phyloP scores from a whole-genome alignment of 2,888 invertebrate species.

The Escarpia spicata region DNA sequence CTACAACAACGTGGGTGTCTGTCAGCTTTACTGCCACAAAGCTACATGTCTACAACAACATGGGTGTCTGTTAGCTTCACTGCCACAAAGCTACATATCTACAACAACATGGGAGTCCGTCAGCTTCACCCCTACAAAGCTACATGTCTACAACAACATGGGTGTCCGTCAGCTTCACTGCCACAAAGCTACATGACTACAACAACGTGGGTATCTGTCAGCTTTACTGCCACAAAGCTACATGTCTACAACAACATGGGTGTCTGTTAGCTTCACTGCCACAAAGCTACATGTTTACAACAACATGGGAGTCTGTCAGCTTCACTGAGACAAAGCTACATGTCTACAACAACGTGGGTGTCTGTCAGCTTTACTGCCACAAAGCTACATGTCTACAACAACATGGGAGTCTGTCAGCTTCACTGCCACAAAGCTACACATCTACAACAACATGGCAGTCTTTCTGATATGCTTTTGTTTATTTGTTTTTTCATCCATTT shows the following conservation, averaged over 20 bases:
- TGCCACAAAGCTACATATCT: not conserved
- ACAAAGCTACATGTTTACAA: not conserved
- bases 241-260: not conserved
- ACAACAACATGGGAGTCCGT: not conserved
- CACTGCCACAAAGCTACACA: not conserved
- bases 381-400: not conserved
- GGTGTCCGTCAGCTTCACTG: not conserved
- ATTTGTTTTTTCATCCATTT: no score
- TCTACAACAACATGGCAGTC: not conserved
- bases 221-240: not conserved
- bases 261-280: not conserved
- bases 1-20: not conserved
- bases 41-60: constrained; percentile 5
- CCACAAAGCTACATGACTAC: not conserved
- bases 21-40: not conserved
- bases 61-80: not conserved
- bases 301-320: not conserved
- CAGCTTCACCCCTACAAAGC: not conserved
- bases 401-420: not conserved
- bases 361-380: not conserved
- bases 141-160: not conserved
- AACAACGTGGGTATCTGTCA: not conserved
- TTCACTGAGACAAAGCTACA: not conserved
- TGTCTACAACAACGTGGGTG: not conserved
- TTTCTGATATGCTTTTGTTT: not conserved